Conservation (phyloP, 37 sponge, comb jelly and placozoan genomes). For the Cladorhizidae sp. region DNA sequence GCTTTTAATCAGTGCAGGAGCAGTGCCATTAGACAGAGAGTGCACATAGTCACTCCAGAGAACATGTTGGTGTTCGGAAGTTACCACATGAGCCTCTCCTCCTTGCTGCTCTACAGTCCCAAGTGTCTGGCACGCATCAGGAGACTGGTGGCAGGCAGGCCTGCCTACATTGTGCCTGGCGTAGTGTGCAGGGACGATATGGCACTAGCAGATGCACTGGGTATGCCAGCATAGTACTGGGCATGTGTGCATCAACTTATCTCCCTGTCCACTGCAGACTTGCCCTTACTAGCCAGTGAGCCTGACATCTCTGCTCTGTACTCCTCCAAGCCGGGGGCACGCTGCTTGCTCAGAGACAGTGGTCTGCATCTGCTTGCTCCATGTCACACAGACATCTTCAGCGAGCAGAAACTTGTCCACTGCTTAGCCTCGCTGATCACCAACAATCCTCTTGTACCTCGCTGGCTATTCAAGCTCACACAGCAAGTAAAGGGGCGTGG, state of each 20-base stretch:
- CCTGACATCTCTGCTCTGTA: slow-evolving; percentile 75
- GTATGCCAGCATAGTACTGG: not conserved
- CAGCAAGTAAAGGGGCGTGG: slow-evolving; percentile 68
- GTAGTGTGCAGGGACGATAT: slow-evolving; percentile 78
- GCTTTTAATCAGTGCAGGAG: not conserved
- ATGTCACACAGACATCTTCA: slow-evolving; percentile 72
- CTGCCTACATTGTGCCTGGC: slow-evolving; percentile 83
- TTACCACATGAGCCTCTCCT: slow-evolving; percentile 79
- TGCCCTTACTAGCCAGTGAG: slow-evolving; percentile 74
- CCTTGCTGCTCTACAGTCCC: slow-evolving; percentile 83
- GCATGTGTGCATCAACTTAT: not conserved
- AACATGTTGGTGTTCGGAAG: slow-evolving; percentile 45
- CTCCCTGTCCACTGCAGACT: slow-evolving; percentile 11
- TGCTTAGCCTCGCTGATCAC: slow-evolving; percentile 66
- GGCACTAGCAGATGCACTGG: slow-evolving; percentile 75
- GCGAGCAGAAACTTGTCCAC: slow-evolving; percentile 72
- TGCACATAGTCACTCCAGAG: slow-evolving; percentile 84
- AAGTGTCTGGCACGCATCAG: slow-evolving; percentile 57
- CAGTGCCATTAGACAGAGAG: slow-evolving; percentile 32
- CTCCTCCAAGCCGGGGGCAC: slow-evolving; percentile 77
- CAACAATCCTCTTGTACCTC: slow-evolving; percentile 45
- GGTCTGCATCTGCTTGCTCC: slow-evolving; percentile 58
- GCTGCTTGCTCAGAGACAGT: slow-evolving; percentile 48
- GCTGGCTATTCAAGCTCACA: slow-evolving; percentile 91
- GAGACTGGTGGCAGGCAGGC: slow-evolving; percentile 73